Evolutionary conservation across 1,140 invertebrate species (phyloP).

Genomic region (Lepidostoma basale): DNA sequence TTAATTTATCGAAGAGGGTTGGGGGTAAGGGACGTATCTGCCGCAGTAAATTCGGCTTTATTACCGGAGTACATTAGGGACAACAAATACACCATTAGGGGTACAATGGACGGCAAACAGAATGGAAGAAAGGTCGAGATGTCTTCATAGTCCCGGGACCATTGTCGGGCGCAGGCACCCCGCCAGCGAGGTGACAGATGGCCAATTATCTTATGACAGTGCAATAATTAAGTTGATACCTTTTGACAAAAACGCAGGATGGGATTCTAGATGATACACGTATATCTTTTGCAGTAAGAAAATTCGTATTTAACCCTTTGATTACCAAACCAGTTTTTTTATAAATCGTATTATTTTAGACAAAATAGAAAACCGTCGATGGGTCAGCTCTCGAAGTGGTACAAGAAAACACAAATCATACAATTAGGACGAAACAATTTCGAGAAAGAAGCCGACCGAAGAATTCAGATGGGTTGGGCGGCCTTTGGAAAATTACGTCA

Average conservation of each 20-base stretch:
- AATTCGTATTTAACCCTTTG: no score
- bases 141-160: constrained; percentile 18
- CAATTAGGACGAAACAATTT: no score
- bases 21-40: constrained; percentile 20
- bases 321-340: no score
- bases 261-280: no score
- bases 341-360: no score
- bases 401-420: no score
- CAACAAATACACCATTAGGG: constrained; percentile 18
- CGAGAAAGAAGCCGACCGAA: no score
- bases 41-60: constrained; percentile 27
- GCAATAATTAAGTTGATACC: constrained; percentile 40
- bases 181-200: constrained; percentile 35
- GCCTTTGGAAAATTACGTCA: no score
- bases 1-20: constrained; percentile 7
- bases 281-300: no score
- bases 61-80: constrained; percentile 25
- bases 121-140: constrained; percentile 14
- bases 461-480: no score
- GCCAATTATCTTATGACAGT: constrained; percentile 42
- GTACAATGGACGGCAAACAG: constrained; percentile 8
- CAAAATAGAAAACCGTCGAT: no score
- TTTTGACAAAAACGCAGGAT: constrained; percentile 23
- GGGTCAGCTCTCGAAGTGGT: no score
- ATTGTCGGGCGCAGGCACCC: constrained; percentile 4